phyloP scores from a whole-genome alignment of 2,888 invertebrate species.

The Lasius fuliginosus region DNA sequence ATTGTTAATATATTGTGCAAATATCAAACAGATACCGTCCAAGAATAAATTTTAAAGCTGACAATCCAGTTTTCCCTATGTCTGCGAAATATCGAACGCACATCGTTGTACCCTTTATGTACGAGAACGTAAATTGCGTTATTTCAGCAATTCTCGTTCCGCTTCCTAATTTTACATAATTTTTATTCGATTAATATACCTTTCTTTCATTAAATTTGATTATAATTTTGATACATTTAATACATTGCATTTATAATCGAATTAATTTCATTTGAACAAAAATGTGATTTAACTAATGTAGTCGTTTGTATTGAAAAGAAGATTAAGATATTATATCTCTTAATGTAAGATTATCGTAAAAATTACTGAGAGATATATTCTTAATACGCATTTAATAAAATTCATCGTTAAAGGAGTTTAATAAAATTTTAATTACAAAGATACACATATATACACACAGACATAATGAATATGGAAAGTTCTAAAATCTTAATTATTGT shows the following conservation, averaged over 20 bases:
- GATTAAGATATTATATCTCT: background rate
- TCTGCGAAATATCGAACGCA: constrained; percentile 20
- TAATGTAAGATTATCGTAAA: background rate
- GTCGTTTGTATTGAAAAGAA: background rate
- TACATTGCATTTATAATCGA: background rate
- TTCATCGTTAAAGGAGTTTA: background rate
- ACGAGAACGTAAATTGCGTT: background rate
- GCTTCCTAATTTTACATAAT: constrained; percentile 1
- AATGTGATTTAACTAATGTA: background rate
- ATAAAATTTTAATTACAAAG: background rate
- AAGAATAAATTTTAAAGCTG: constrained; percentile 84
- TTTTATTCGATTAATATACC: background rate
- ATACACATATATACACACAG: background rate
- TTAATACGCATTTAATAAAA: constrained; percentile 1
- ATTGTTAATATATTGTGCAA: constrained; percentile 86
- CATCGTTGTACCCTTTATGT: background rate
- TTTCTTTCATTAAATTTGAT: background rate
- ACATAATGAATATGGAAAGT: background rate
- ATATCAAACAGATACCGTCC: constrained; percentile 86
- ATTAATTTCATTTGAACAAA: background rate
- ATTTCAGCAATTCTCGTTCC: background rate
- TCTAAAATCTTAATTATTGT: background rate
- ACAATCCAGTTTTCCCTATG: constrained; percentile 69
- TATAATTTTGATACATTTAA: constrained; percentile 8
- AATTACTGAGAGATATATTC: background rate